These are phyloP conservation scores for Macrosiphum euphorbiae DNA, from an alignment of 2,888 invertebrate species.

Conservation along the genomic window DNA sequence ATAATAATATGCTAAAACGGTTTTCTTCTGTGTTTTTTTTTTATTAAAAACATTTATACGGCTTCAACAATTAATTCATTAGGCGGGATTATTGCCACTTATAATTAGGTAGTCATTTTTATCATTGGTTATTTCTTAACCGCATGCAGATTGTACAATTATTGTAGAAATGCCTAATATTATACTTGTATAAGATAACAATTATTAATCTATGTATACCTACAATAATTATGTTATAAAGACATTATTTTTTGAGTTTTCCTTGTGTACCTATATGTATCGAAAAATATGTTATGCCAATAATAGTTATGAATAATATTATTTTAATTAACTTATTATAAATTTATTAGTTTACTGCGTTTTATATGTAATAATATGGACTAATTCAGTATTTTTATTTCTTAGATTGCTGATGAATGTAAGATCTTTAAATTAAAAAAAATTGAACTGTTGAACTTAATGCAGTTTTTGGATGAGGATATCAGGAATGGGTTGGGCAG, in stretches of 20 bases:
- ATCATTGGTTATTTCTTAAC: neutral
- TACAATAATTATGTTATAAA: neutral
- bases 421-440: slow-evolving; percentile 85
- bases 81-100: no score
- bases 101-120: neutral
- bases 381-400: slow-evolving; percentile 65
- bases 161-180: neutral
- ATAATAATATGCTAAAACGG: neutral
- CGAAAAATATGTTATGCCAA: neutral
- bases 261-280: neutral
- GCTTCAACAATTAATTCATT: no score
- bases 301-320: neutral
- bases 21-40: neutral
- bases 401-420: slow-evolving; percentile 87
- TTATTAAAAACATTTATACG: no score
- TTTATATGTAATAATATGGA: neutral
- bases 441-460: slow-evolving; percentile 80
- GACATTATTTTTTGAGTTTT: neutral
- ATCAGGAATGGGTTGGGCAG: slow-evolving; percentile 84
- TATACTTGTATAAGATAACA: neutral
- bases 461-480: slow-evolving; percentile 81
- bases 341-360: neutral
- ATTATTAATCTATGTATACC: no score
- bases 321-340: neutral
- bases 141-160: neutral